Conservation (phyloP, 1,140 invertebrate genomes). For the Solen grandis region DNA sequence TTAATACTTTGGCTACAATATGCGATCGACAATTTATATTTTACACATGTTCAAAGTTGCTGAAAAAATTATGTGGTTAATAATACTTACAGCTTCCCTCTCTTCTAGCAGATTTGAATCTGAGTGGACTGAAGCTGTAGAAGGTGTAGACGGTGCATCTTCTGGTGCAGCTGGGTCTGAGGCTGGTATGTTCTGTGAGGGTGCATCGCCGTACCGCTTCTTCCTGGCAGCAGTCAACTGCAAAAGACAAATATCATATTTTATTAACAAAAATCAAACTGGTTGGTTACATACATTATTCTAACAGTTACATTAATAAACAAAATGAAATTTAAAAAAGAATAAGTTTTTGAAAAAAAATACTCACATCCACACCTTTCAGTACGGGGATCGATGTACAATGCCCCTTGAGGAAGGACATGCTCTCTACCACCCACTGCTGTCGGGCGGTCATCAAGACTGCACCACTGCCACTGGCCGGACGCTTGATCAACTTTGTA, state of each 20-base stretch:
- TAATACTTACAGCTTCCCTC: too few species aligned
- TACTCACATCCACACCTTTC: neutral
- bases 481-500: constrained; percentile 36
- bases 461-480: constrained; percentile 36
- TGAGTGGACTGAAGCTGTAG: too few species aligned
- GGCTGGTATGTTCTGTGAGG: too few species aligned
- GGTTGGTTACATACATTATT: neutral
- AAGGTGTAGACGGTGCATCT: constrained; percentile 17
- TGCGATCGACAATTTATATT: too few species aligned
- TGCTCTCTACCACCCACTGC: constrained; percentile 23
- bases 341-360: neutral
- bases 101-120: too few species aligned
- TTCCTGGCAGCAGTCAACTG: neutral
- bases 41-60: too few species aligned
- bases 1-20: too few species aligned
- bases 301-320: neutral
- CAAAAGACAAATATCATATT: neutral
- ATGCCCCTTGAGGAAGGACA: constrained; percentile 26
- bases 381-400: neutral
- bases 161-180: constrained; percentile 12
- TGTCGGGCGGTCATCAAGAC: constrained; percentile 35
- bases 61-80: too few species aligned
- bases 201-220: too few species aligned
- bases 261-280: neutral
- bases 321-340: neutral